Percentiles rank a stretch among this genome's conserved stretches.
phyloP scores from a whole-genome alignment of 2,797 vertebrate species.

The Ambastaia sidthimunki region DNA sequence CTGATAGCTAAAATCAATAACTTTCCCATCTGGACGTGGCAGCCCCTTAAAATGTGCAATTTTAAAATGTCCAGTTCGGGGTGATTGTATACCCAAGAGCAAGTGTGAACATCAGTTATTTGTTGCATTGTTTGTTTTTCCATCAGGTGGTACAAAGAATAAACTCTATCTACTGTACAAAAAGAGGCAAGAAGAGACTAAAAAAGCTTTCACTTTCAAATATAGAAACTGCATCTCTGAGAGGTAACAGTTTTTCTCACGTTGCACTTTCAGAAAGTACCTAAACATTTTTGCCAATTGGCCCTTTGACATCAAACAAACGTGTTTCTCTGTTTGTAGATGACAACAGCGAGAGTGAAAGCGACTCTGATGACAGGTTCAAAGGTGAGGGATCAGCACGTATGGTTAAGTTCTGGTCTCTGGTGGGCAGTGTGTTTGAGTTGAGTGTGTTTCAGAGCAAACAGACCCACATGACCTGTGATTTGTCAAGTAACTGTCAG shows the following conservation, averaged over 20 bases:
- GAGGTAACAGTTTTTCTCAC: constrained; percentile 81
- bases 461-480: constrained; percentile 30
- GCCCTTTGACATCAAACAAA: constrained; percentile 62
- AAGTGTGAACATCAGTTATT: neutral
- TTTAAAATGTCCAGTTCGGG: constrained; percentile 3
- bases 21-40: neutral
- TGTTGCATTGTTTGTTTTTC: neutral
- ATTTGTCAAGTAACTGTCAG: constrained; percentile 42
- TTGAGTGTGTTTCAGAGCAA: constrained; percentile 18
- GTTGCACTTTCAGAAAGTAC: constrained; percentile 33
- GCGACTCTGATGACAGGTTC: constrained; percentile 99
- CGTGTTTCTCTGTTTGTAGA: constrained; percentile 81
- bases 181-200: constrained; percentile 96
- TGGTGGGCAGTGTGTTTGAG: constrained; percentile 34
- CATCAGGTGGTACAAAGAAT: constrained; percentile 96
- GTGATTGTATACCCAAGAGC: neutral
- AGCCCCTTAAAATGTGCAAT: neutral
- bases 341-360: constrained; percentile 99
- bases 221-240: constrained; percentile 90
- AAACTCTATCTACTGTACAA: constrained; percentile 97
- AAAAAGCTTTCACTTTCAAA: constrained; percentile 95
- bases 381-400: constrained; percentile 87
- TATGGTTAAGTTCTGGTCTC: constrained; percentile 32
- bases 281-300: constrained; percentile 62
- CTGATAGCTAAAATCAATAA: constrained; percentile 37